Base-by-base conservation (phyloP, 1,140 invertebrate species). In the Lineus longissimus region DNA sequence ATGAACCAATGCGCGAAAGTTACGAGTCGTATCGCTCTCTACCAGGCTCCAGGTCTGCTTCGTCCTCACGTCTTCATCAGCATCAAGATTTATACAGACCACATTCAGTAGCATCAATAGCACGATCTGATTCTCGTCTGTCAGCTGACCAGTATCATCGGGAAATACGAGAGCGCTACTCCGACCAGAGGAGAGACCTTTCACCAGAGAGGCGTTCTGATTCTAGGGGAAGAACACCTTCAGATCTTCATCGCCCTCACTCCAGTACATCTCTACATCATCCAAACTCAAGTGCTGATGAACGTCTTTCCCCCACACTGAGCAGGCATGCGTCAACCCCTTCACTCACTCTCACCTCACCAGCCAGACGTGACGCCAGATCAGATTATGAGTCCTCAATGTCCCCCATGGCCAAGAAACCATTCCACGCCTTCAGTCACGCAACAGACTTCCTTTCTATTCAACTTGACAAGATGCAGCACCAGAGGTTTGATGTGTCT, bases 371-470 rank as follows among this genome's bases (percentile, higher is more conserved):
- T 27, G 47, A 51, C n/a, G 6, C 4, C 33, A 36, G 33, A 36
- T 36, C 33, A 7, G 33, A 36, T 36, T 36, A 36, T 36, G 33
- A 36, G 15, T 36, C 33, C 4, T 36, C 33, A 36, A 57, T 63
- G 7, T 36, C 61, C 7, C 61, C 61, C 17, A 15, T 57, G 40
- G 51, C 61, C 51, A 29, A 60, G 7, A 43, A 25, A 25, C 59
- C 74, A 43, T 68, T 71, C 62, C 63, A 36, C 58, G 73, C 71
- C 11, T 57, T 74, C 13, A 71, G 70, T 27, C 70, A 68, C 59
- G 71, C 71, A 2, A 65, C 72, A n/a, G 72, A 66, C 19, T 66
- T 76, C 23, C 57, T 77, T 22, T 75, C 76, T 7, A 65, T 68
- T 27, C 74, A 77, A 62, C 43, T 77, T 55, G 60, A 69, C 43